Base-by-base conservation (phyloP, 2,888 invertebrate genomes). In the Scelioninae gen. 1 region DNA sequence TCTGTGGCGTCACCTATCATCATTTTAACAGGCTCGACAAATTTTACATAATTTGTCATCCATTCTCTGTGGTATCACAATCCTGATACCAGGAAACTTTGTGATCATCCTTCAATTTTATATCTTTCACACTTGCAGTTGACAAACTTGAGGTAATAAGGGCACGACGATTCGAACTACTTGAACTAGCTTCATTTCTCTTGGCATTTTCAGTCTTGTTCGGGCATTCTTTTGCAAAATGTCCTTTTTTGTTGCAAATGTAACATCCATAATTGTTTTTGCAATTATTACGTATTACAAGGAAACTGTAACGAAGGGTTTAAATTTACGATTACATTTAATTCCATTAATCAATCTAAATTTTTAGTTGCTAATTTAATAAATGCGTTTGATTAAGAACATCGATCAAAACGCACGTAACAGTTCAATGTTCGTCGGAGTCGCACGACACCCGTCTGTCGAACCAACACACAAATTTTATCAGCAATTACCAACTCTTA, bases 1-100 rank as follows among this genome's bases (percentile, higher is more conserved):
- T 69, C 51, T 23, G 87, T 83, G 56, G 86, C 74, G 81, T 86
- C 82, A 55, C 86, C 83, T 60, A 85, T 85, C 5, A 51, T 13
- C 0, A 51, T 51, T 13, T 5, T 53, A 9, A 32, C 23, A 10
- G 49, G 49, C 29, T 51, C 29, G 6, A 23, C 10, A 51, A 51
- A 29, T 10, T 23, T 23, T 29, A 29, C 3, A 11, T 10, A 31
- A 32, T 8, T 53, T 32, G n/a, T 53, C 53, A 53, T 53, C 53
- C 53, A 53, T 53, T 53, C 31, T n/a, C 32, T n/a, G 13, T 53
- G 5, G 29, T 23, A 10, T 23, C 49, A 51, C 49, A 51, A 13
- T 51, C 29, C 29, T 51, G 49, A 29, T 51, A 51, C 49, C 69
- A 74, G 32, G 5, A 55, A 11, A 8, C 56, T 10, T n/a, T 43